phyloP scores from a whole-genome alignment of 37 sponge, comb jelly and placozoan genomes.

The Petrosia ficiformis region DNA sequence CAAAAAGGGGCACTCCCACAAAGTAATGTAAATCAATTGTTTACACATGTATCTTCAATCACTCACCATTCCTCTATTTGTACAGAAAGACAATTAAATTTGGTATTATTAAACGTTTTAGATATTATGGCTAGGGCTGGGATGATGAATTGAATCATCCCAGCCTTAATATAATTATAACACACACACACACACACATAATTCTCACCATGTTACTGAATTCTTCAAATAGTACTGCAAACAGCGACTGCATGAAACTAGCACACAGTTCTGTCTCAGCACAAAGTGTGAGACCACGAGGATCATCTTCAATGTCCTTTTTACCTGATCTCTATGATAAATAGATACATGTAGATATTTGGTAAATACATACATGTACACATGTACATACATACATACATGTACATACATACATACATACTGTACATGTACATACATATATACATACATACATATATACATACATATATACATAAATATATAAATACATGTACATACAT shows the following conservation, averaged over 20 bases:
- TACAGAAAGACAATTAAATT: no score
- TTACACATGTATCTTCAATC: no score
- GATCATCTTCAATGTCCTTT: constrained; percentile 25
- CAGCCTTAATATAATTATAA: not conserved
- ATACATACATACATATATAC: not conserved
- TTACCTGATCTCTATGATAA: not conserved
- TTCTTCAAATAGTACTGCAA: constrained; percentile 65
- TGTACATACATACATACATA: not conserved
- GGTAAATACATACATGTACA: not conserved
- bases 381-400: not conserved
- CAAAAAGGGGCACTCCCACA: no score
- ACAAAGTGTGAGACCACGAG: constrained; percentile 22
- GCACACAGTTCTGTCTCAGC: constrained; percentile 28
- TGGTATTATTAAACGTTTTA: no score
- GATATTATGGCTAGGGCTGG: not conserved
- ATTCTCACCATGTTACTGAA: constrained; percentile 69
- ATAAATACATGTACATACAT: not conserved
- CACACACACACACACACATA: no score
- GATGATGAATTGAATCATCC: not conserved
- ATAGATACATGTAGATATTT: not conserved
- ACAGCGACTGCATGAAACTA: constrained; percentile 42
- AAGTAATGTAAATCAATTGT: no score
- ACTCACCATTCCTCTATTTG: no score
- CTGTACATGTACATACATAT: not conserved
- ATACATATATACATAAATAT: not conserved